Percentiles rank a stretch among this genome's conserved stretches.
These are phyloP conservation scores for Fukomys damarensis DNA, from an alignment of 2,113 vertebrate species.

Conservation along the genomic window DNA sequence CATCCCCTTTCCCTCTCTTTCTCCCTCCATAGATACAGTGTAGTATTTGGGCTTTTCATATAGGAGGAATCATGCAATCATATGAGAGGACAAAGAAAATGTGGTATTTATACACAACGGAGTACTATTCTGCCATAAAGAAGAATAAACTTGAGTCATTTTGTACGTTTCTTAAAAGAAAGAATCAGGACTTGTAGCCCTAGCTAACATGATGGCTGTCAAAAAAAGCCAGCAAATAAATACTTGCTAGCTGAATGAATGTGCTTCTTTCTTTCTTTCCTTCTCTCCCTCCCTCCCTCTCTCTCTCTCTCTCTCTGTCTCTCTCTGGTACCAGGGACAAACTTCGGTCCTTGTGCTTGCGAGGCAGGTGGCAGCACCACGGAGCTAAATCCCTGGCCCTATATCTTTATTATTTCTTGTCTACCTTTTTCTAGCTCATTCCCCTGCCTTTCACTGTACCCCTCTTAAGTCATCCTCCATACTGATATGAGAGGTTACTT, in stretches of 20 bases:
- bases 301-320: too few species aligned
- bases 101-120: neutral
- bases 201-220: neutral
- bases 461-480: neutral
- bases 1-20: neutral
- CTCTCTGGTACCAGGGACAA: too few species aligned
- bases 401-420: constrained; percentile 1
- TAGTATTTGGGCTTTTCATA: neutral
- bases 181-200: neutral
- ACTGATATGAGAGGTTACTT: neutral
- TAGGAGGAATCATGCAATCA: neutral
- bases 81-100: neutral
- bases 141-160: neutral
- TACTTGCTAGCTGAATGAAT: neutral
- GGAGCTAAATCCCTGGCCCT: too few species aligned
- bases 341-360: too few species aligned
- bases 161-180: constrained; percentile 43
- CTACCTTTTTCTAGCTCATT: neutral
- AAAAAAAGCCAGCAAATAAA: neutral
- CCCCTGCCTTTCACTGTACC: neutral
- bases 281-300: too few species aligned
- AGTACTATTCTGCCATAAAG: neutral
- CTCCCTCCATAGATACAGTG: neutral
- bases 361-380: too few species aligned
- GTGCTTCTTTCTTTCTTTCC: too few species aligned